phyloP scores from a whole-genome alignment of 30 jellyfish, hydroid and myxozoan genomes.

The Aurelia sp. region DNA sequence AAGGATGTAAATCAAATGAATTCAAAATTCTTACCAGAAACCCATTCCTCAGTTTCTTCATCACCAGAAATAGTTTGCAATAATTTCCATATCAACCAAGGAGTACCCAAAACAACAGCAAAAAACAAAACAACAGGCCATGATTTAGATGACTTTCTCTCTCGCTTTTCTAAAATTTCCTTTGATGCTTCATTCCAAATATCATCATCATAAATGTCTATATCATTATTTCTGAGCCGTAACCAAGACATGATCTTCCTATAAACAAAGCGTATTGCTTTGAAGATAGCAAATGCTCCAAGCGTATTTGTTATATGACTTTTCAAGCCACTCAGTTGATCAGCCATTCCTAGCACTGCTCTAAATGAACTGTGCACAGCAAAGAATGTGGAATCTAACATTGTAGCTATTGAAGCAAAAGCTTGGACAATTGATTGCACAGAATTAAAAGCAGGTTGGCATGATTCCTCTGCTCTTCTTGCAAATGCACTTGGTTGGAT shows the following conservation, averaged over 20 bases:
- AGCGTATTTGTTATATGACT: constrained; percentile 62
- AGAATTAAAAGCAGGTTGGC: constrained; percentile 81
- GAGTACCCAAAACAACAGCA: constrained; percentile 85
- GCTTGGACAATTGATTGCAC: constrained; percentile 86
- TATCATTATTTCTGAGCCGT: constrained; percentile 35
- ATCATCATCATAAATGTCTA: constrained; percentile 37
- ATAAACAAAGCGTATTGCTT: constrained; percentile 34
- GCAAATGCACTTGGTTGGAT: constrained; percentile 49
- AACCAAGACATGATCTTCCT: constrained; percentile 63
- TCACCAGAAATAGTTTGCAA: constrained; percentile 62
- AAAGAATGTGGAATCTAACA: constrained; percentile 93
- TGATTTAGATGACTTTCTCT: constrained; percentile 41
- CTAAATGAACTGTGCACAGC: constrained; percentile 90
- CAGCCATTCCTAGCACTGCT: constrained; percentile 93
- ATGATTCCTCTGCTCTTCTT: constrained; percentile 61
- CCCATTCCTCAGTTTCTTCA: constrained; percentile 61
- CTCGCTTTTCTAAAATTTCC: constrained; percentile 26
- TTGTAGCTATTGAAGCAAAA: constrained; percentile 83
- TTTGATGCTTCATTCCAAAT: constrained; percentile 56
- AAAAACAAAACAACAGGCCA: constrained; percentile 87
- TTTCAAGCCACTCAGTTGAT: constrained; percentile 66
- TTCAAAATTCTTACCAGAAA: constrained; percentile 47
- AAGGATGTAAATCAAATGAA: too few species aligned
- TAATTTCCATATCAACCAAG: constrained; percentile 90
- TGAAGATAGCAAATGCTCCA: constrained; percentile 70